Evolutionary conservation across 2,113 vertebrate genomes (phyloP).

Genomic region (Isurus oxyrinchus): DNA sequence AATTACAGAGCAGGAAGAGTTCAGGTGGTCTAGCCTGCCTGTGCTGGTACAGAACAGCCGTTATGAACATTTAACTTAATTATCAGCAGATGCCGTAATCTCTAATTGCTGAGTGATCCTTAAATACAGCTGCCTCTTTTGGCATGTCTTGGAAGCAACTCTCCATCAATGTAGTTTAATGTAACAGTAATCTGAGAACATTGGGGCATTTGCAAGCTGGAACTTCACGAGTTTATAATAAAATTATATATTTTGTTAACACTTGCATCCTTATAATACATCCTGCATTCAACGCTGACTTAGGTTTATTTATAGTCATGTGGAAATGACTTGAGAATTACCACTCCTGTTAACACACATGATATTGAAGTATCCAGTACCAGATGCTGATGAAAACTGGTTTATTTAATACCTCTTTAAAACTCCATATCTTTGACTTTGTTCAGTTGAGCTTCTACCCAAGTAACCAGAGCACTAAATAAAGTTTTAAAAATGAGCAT

Average conservation of each 20-base stretch:
- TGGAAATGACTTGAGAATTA: background rate
- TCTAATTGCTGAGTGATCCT: background rate
- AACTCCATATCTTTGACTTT: background rate
- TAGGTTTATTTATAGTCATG: background rate
- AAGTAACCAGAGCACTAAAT: background rate
- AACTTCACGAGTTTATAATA: background rate
- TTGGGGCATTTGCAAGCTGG: constrained; percentile 1
- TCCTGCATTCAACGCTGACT: background rate
- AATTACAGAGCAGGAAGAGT: background rate
- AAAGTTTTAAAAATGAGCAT: background rate
- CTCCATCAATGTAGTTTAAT: background rate
- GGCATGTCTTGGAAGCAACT: background rate
- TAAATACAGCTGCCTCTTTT: constrained; percentile 2
- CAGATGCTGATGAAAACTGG: background rate
- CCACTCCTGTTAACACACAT: background rate
- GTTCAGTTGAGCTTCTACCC: background rate
- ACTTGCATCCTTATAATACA: background rate
- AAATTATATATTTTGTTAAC: background rate
- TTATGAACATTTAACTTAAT: background rate
- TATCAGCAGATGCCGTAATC: background rate
- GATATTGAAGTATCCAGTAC: background rate
- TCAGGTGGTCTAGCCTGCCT: background rate
- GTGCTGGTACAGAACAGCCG: background rate
- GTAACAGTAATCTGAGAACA: background rate
- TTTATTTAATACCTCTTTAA: background rate